Evolutionary conservation across 2,113 vertebrate species (phyloP).

Genomic region (Dasyornis broadbenti): DNA sequence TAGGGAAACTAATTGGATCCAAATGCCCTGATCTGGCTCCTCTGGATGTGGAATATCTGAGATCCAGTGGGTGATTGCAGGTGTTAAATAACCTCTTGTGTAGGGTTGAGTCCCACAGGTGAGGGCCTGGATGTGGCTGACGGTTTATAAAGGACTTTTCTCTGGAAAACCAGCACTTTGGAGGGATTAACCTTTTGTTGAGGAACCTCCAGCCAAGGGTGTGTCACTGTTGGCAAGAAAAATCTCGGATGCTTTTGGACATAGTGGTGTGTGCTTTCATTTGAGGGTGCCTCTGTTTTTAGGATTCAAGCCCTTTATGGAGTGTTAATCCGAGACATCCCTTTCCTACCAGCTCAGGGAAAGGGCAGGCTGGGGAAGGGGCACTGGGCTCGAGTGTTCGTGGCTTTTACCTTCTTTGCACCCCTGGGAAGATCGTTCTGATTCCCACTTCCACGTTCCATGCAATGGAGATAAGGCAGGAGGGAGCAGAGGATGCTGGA

Average conservation of each 20-base stretch:
- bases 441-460: background rate
- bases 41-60: background rate
- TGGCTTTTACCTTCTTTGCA: background rate
- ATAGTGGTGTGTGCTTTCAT: background rate
- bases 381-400: background rate
- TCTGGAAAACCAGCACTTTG: background rate
- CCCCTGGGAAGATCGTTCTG: no score
- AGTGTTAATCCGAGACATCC: background rate
- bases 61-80: accelerated
- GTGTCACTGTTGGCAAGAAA: background rate
- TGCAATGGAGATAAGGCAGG: accelerated
- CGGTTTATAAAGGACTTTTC: background rate
- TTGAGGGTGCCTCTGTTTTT: background rate
- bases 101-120: background rate
- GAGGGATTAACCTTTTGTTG: background rate
- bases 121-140: background rate
- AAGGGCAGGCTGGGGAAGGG: background rate
- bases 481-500: background rate
- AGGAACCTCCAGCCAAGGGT: background rate
- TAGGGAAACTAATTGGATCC: background rate
- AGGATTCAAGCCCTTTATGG: background rate
- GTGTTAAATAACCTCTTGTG: background rate
- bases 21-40: background rate
- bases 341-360: background rate
- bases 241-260: background rate